Conservation (phyloP, 2,113 vertebrate genomes). For the Burhinus oedicnemus region DNA sequence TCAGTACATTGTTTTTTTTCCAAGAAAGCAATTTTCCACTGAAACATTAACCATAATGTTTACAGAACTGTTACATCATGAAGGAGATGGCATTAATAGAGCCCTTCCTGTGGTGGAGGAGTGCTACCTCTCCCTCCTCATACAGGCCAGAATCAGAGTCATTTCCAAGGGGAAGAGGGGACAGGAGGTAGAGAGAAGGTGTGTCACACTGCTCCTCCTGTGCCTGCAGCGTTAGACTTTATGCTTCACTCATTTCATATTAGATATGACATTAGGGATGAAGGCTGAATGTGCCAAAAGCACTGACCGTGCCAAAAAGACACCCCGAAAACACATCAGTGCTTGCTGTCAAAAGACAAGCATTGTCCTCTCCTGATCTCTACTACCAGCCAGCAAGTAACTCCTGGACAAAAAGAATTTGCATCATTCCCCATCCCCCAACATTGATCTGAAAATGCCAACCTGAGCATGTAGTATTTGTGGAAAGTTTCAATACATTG, state of each 20-base stretch:
- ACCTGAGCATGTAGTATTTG: fast-evolving
- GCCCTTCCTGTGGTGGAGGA: background rate
- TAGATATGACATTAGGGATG: background rate
- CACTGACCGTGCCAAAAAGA: background rate
- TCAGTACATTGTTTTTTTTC: background rate
- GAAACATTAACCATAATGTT: background rate
- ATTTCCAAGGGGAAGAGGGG: background rate
- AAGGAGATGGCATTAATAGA: background rate
- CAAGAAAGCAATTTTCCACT: background rate
- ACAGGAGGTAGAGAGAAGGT: background rate
- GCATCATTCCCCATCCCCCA: background rate
- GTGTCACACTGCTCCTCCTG: background rate
- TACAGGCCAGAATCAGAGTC: background rate
- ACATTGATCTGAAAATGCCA: background rate
- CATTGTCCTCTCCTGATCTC: background rate
- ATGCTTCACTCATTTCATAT: background rate
- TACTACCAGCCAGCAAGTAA: background rate
- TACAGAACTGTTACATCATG: background rate
- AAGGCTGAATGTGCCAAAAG: background rate
- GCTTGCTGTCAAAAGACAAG: background rate
- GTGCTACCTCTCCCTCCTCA: background rate
- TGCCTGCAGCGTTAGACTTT: background rate
- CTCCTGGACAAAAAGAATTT: background rate
- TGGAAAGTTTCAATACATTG: background rate
- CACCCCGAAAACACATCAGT: background rate